phyloP scores from a whole-genome alignment of 2,888 invertebrate species.

The Eristalis arbustorum region DNA sequence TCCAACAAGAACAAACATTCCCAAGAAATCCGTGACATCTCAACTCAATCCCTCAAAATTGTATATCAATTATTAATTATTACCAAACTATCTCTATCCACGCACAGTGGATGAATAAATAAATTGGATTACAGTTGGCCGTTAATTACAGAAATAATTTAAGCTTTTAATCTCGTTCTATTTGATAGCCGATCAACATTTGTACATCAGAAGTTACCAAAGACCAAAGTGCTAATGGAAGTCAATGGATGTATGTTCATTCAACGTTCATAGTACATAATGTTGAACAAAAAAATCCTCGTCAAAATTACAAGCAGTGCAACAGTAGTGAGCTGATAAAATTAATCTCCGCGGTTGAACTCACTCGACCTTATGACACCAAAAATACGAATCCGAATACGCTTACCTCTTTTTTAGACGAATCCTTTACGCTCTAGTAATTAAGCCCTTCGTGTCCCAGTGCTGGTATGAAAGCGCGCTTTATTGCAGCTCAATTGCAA shows the following conservation, averaged over 20 bases:
- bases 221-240: not conserved
- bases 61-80: too few species aligned
- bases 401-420: slow-evolving; percentile 68
- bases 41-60: too few species aligned
- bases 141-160: too few species aligned
- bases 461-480: slow-evolving; percentile 54
- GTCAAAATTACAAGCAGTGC: slow-evolving; percentile 29
- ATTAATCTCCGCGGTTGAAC: slow-evolving; percentile 56
- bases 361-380: slow-evolving; percentile 68
- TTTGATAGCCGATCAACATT: not conserved
- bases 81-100: too few species aligned
- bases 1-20: too few species aligned
- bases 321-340: slow-evolving; percentile 47
- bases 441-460: slow-evolving; percentile 63
- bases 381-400: slow-evolving; percentile 47
- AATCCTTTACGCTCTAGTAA: slow-evolving; percentile 65
- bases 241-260: not conserved
- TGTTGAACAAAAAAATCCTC: not conserved
- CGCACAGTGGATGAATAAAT: too few species aligned
- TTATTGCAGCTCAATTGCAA: slow-evolving; percentile 49
- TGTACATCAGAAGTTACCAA: not conserved
- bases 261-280: not conserved
- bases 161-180: not conserved
- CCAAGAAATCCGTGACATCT: too few species aligned
- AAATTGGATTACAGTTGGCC: too few species aligned